phyloP scores from a whole-genome alignment of 2,113 vertebrate species.

The Psilopogon haemacephalus region DNA sequence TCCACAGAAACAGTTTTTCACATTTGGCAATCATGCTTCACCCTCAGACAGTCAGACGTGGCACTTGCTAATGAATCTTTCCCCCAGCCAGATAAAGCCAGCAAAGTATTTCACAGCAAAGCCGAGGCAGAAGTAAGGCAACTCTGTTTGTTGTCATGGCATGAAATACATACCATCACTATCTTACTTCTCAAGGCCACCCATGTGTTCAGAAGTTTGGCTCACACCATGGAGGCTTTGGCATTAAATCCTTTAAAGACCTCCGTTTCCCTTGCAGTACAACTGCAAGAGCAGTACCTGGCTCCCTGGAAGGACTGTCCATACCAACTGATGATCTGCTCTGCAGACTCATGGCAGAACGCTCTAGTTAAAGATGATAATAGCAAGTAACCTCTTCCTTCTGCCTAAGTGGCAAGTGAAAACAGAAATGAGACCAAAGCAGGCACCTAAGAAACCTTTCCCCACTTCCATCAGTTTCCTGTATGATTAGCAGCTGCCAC shows the following conservation, averaged over 20 bases:
- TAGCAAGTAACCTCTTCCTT: neutral
- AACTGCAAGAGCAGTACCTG: neutral
- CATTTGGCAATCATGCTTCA: neutral
- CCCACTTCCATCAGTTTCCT: neutral
- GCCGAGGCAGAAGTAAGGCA: neutral
- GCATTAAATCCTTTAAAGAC: neutral
- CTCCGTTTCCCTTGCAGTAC: neutral
- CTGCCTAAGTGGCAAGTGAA: neutral
- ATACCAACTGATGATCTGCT: neutral
- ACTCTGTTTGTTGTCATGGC: rapidly evolving
- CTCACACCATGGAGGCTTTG: neutral
- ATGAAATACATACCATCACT: neutral
- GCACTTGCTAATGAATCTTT: neutral
- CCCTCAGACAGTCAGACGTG: neutral
- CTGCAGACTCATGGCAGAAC: neutral
- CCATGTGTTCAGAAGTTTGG: neutral
- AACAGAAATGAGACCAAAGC: neutral
- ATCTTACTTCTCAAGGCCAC: neutral
- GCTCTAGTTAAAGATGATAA: neutral
- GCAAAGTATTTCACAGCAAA: neutral
- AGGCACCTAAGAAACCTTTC: neutral
- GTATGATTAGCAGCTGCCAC: neutral
- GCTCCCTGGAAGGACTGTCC: neutral
- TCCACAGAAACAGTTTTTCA: neutral
- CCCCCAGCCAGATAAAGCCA: neutral